Base-by-base conservation (phyloP, 1,140 invertebrate genomes). In the Hylyphantes graminicola region DNA sequence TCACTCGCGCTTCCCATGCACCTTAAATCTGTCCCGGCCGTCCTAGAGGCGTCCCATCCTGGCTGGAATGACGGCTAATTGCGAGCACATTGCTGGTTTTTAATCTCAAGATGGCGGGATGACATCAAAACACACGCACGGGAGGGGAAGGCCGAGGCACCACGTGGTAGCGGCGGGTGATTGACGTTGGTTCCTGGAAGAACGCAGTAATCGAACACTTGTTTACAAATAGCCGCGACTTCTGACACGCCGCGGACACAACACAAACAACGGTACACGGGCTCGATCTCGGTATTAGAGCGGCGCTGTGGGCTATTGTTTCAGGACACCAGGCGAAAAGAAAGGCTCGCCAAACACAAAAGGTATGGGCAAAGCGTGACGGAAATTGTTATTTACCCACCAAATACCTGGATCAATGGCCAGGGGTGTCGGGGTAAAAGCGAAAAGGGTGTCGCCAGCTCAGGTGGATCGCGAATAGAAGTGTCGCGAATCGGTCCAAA, bases 91-190 rank as follows among this genome's bases (percentile, higher is more conserved):
- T 70, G 63, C 51, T 21, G 67, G 35, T 55, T 76, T 74, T 73
- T 50, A 51, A 48, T 76, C 79, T 76, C 86, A 89, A 89, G 87
- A 89, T 89, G 89, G 89, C 89, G 89, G 88, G 87, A 87, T 87
- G 87, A 87, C 87, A 89, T 88, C 88, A 90, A 89, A 89, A 90
- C 88, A 88, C 74, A 89, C 85, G 81, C 77, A 86, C 85, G 70
- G 86, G 87, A 88, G 88, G 86, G n/a, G 83, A 87, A 83, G 75
- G 64, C 13, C 35, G 48, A 70, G 54, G 65, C 78, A 88, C 86
- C 89, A 90, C 89, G 89, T 90, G 89, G 88, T 87, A 64, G 77
- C 61, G 13, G 35, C 35, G 35, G 35, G 54, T 82, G 84, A 86
- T 86, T 83, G 80, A 83, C 80, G 80, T 83, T 74, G 67, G 80